Evolutionary conservation across 1,140 invertebrate species (phyloP), one percentile per base, ranked within the genome.

Genomic region (Globodera rostochiensis): DNA sequence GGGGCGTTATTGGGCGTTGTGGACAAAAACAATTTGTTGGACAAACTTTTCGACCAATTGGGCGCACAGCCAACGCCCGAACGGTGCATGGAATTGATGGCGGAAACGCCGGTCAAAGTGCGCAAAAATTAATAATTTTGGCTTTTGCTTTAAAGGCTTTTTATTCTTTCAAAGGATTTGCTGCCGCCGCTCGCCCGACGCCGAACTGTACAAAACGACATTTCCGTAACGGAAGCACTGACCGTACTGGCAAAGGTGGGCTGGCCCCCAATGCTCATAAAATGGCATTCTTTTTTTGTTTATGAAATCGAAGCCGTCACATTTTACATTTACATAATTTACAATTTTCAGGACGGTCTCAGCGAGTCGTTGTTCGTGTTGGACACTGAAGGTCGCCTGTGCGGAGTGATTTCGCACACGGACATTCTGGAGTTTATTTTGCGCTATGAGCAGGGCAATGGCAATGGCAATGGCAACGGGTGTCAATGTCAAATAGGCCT

Each of bases 381-480:
- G 77, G 70, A 70, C 60, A 45, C 49, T 13, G 85, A 79, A 15
- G 46, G 76, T 6, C 70, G 53, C 21, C 71, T 86, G 19, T 25
- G 67, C 25, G 85, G 82, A 49, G 86, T 86, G 49, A 64, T 86
- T 50, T 86, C 85, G 9, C 80, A 87, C 49, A 80, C 85, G 36
- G 85, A 86, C 67, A 86, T 86, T 71, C 79, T 86, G 79, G 83
- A 85, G 36, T 86, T 87, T 64, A 67, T 83, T 57, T 47, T 83
- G 47, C 82, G 82, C 57, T 47, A 19, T 69, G 77, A 78, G 69
- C 8, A 71, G 11, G 57, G 2, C 57, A 64, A 64, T 53, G 4
- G 50, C 15, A 64, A 64, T 19, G 57, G 57, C 1, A 64, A 64
- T 19, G 57, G 11, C 57, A 19, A 19, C 57, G 57, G 57, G 13